Base-by-base conservation (phyloP, 64 coral and sea anemone species). In the Montipora capricornis region DNA sequence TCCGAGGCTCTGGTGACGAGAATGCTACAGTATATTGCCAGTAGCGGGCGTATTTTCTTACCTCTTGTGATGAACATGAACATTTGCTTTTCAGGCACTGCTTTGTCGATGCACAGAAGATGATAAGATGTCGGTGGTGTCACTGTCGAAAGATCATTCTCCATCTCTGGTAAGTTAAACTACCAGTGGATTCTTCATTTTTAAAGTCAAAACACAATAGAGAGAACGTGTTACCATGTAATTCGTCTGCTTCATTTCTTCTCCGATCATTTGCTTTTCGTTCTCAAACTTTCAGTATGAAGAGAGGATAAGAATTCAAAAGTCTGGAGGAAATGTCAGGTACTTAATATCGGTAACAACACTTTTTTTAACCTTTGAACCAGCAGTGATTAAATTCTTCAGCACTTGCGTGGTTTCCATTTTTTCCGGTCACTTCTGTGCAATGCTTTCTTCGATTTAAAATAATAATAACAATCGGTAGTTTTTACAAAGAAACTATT, bases 281-380 rank as follows among this genome's bases (percentile, higher is more conserved):
- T 48, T 78, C 44, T 60, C 4, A 47, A 47, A 53, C 57, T 87
- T 94, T 10, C 19, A 99, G 98, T 99, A 99, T 76, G 89, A 99
- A 50, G 98, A 99, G 89, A 83, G 98, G 96, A 94, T 96, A 91
- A 87, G 98, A 74, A 91, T 99, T 24, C 98, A 99, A 92, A 99
- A 89, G 73, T 89, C 95, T 37, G 98, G 98, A 26, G 98, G 98
- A 73, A 94, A 77, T 92, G 98, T 99, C 4, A 99, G 94, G 98
- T 99, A 37, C 47, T 44, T 20, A 88, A n/a, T 68, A 10, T 70
- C 12, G 12, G 2, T 17, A 3, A 17, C 6, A 19, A 59, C 52
- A 29, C n/a, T 57, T 57, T 57, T 57, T 57, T 57, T 37, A 37
- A 37, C 37, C 0, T 37, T 2, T 37, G 37, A 37, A 37, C 37